phyloP scores from a whole-genome alignment of 2,888 invertebrate genomes.

The Ormyrus rosae region DNA sequence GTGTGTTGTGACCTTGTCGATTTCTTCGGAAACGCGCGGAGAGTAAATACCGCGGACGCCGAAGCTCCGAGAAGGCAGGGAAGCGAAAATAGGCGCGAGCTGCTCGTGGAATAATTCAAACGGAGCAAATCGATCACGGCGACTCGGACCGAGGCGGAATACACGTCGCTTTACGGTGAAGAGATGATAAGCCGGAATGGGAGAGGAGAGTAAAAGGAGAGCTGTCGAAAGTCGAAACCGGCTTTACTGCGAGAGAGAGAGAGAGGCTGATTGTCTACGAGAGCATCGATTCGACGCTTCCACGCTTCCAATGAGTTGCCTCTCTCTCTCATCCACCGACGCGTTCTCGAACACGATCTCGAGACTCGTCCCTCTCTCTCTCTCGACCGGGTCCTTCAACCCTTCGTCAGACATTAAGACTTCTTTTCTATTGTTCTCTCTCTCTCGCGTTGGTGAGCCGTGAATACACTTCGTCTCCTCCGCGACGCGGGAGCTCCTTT shows the following conservation, averaged over 20 bases:
- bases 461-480: neutral
- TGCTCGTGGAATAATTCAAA: conserved; percentile 3
- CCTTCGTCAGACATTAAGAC: conserved; percentile 42
- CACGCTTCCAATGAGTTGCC: neutral
- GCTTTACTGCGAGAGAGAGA: neutral
- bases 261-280: conserved; percentile 2
- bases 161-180: neutral
- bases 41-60: no score
- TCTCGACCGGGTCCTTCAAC: conserved; percentile 26
- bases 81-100: no score
- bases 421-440: conserved; percentile 28
- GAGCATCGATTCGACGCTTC: conserved; percentile 31
- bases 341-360: conserved; percentile 38
- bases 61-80: no score
- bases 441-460: neutral
- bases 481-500: neutral
- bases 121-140: conserved; percentile 1
- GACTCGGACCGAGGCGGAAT: neutral
- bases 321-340: neutral
- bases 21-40: no score
- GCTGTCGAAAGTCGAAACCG: conserved; percentile 32
- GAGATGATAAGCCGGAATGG: neutral
- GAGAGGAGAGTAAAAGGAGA: neutral
- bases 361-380: conserved; percentile 1
- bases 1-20: no score